phyloP scores from a whole-genome alignment of 2,797 vertebrate species.

The Neoniphon sammara region DNA sequence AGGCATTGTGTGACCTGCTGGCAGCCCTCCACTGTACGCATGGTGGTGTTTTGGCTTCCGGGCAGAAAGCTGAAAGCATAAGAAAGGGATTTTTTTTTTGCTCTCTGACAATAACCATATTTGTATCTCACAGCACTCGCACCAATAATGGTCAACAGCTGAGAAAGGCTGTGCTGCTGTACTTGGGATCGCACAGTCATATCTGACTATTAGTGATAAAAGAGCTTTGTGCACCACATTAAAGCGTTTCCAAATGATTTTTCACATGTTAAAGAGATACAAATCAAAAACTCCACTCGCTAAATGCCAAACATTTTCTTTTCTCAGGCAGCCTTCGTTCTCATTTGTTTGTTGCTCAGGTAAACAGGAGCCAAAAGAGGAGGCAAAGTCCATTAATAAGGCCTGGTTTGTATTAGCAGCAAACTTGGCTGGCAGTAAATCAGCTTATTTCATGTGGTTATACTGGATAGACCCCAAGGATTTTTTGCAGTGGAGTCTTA shows the following conservation, averaged over 20 bases:
- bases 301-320: not conserved
- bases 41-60: slow-evolving; percentile 46
- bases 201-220: slow-evolving; percentile 9
- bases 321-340: not conserved
- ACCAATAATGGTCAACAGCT: slow-evolving; percentile 1
- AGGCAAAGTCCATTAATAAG: slow-evolving; percentile 35
- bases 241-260: slow-evolving; percentile 2
- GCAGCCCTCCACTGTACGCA: slow-evolving; percentile 31
- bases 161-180: slow-evolving; percentile 3
- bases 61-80: slow-evolving; percentile 58
- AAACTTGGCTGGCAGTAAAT: slow-evolving; percentile 5
- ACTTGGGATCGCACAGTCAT: slow-evolving; percentile 8
- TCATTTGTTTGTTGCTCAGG: slow-evolving; percentile 24
- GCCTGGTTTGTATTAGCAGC: slow-evolving; percentile 15
- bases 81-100: slow-evolving; percentile 72
- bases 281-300: slow-evolving; percentile 31
- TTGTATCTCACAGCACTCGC: slow-evolving; percentile 32
- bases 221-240: not conserved
- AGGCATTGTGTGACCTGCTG: slow-evolving; percentile 58
- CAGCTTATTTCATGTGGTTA: slow-evolving; percentile 3
- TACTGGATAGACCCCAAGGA: slow-evolving; percentile 1
- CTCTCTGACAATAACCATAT: slow-evolving; percentile 49
- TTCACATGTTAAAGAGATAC: not conserved
- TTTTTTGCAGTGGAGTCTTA: slow-evolving; percentile 11
- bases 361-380: slow-evolving; percentile 4